A percentile compares a stretch with the other conserved stretches of the same genome.
Evolutionary conservation across 1,140 invertebrate genomes (phyloP).

Genomic region (Alviniconcha marisindica): DNA sequence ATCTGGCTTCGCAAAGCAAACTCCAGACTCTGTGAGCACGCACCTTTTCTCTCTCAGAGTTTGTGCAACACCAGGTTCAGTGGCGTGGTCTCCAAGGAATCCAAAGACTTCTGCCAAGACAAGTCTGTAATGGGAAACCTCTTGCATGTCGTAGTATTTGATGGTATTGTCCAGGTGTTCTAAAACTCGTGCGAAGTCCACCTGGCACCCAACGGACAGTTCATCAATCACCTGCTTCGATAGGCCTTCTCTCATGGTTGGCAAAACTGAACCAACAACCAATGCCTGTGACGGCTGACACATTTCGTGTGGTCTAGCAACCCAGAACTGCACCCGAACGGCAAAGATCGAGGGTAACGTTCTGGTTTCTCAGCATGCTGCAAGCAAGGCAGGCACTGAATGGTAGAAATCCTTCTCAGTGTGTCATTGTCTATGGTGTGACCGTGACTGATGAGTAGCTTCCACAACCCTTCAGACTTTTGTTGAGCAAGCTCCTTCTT

Average conservation of each 20-base stretch:
- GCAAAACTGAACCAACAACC: not conserved
- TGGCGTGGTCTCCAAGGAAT: not conserved
- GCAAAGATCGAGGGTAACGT: conserved; percentile 25
- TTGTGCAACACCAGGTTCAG: not conserved
- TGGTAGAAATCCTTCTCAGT: not conserved
- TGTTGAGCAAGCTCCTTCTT: not conserved
- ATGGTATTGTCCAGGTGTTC: conserved; percentile 1
- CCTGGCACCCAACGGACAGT: too few species aligned
- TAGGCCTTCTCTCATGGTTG: too few species aligned
- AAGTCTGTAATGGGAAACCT: conserved; percentile 6
- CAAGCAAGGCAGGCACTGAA: conserved; percentile 31
- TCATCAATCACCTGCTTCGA: too few species aligned
- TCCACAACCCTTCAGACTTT: conserved; percentile 30
- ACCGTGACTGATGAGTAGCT: not conserved
- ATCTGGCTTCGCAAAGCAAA: not conserved
- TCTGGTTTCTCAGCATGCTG: conserved; percentile 8
- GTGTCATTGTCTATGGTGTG: not conserved
- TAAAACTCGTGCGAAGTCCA: not conserved
- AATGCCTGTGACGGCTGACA: not conserved
- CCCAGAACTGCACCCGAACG: too few species aligned
- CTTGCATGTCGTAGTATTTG: not conserved
- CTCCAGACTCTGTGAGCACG: conserved; percentile 11
- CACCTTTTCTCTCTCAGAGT: not conserved
- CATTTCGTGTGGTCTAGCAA: conserved; percentile 12
- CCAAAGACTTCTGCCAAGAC: not conserved